Evolutionary conservation across 2,797 vertebrate genomes (phyloP), one percentile per base, ranked within the genome.

Genomic region (Hephaestus fuliginosus): DNA sequence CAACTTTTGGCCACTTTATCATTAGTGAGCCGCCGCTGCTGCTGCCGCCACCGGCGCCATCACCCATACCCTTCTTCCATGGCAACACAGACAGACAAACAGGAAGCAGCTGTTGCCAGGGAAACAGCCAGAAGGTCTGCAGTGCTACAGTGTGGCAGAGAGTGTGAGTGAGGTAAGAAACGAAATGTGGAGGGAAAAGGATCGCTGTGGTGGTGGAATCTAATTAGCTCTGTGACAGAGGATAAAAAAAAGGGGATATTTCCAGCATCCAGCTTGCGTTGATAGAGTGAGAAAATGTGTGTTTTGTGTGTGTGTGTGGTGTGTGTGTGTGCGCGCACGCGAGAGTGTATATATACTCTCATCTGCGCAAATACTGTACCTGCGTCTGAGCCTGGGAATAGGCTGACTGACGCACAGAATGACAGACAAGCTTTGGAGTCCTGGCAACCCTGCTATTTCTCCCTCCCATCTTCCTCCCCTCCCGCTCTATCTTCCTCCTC

Each of bases 31-130:
- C 11, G 5, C 46, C 4, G 36, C 48, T 14, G 36, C 46, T 5
- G 36, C 48, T 11, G 28, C 44, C 28, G 33, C 49, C 49, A 12
- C 70, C 44, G 13, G 61, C 10, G 55, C 17, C 55, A 68, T 52
- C 39, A 71, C 82, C 81, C 62, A 22, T 74, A 44, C 63, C 64
- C 76, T 72, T 74, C 80, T 85, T 89, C 91, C 78, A 78, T 89
- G 77, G 90, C 90, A 93, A 93, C 87, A 65, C 75, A 81, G 89
- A 89, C 88, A 90, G 93, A 93, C 93, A 95, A 95, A 95, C 94
- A 95, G 94, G 95, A 96, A 95, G 91, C 94, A 94, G 93, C 92
- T 95, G 95, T 96, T 96, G 92, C 95, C 93, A 95, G 85, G 95
- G 95, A 93, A 95, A 95, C 95, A 90, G 86, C 85, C 86, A 88